Base-by-base conservation (phyloP, 30 jellyfish, hydroid and myxozoan species). In the Hydractinia symbiolongicarpus region DNA sequence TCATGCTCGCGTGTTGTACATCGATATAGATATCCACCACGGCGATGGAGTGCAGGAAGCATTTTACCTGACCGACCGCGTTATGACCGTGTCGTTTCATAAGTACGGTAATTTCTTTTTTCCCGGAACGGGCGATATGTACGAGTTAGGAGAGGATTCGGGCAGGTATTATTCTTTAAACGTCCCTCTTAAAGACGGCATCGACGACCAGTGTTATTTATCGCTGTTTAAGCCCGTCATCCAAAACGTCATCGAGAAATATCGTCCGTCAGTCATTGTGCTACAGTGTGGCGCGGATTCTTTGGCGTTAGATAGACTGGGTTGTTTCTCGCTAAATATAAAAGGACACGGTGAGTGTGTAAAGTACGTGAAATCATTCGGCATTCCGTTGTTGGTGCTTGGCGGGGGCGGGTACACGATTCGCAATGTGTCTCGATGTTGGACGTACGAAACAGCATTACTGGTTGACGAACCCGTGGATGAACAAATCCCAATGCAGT, bases 1-100 rank as follows among this genome's bases (percentile, higher is more conserved):
- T 75, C 96, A 94, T 56, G 93, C 96, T 17, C 72, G 99, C 40
- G 99, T 94, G 4, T 78, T 94, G 11, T 94, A 94, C 74, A 88
- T 94, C 58, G 99, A 94, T 67, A 94, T 94, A 44, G 99, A 94
- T 83, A 89, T 94, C 19, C 99, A 94, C 73, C 99, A 94, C 82
- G 99, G 99, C 6, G 99, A 94, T 76, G 99, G 99, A 5, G 99
- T 94, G 56, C 97, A 93, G 95, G 99, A 94, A 68, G 99, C 99
- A 10, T 94, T 94, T 82, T 94, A 94, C 62, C 51, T 89, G 78
- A 94, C 99, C 9, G 97, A 94, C 67, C 97, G 99, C 76, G 99
- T 94, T 54, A 88, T 94, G 97, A 94, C 99, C 11, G 79, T 94
- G 66, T 94, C 99, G 53, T 94, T 94, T 55, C 99, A 94, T 72